Evolutionary conservation across 92 coral and sea anemone genomes (phyloP), one percentile per base, ranked within the genome.

Genomic region (Scolanthus callimorphus): DNA sequence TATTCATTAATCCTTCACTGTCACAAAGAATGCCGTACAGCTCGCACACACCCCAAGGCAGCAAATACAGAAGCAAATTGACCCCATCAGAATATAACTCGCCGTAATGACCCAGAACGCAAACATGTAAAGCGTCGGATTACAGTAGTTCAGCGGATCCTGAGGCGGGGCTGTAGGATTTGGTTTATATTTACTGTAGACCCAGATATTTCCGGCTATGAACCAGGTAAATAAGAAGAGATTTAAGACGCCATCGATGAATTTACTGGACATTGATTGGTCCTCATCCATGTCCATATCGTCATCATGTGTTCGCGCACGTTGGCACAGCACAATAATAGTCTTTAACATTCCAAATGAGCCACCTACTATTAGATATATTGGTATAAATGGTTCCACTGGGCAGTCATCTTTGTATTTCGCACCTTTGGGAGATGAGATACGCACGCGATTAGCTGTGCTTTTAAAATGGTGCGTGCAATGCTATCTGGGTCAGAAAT

Each of bases 141-240:
- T 75, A 59, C 99, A 94, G 48, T 89, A 94, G 88, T 94, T 81
- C 67, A 78, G 65, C 2, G 94, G 85, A 58, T 94, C 95, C 15
- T 80, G 71, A 17, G 89, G 68, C 9, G 97, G 90, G 1, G 97
- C 96, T 27, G 52, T 62, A 51, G 90, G 90, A 30, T 94, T 89
- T 1, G 99, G 97, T 30, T 82, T 78, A 61, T 94, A 94, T 54
- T 94, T 85, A 57, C 97, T 80, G 62, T 94, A 94, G 4, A 94
- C 99, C 99, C 99, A 94, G 55, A 94, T 89, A 59, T 94, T 94
- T 13, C 99, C 99, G 31, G 99, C 99, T n/a, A 94, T 94, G 60
- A 94, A 94, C 99, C 99, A 94, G 0, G 99, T 89, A 52, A 94
- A 94, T 63, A 94, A 62, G 70, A 94, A 94, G 25, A 94, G 74